Evolutionary conservation across 2,888 invertebrate species (phyloP), one percentile per base, ranked within the genome.

Genomic region (Drosophila pseudotalamancana): DNA sequence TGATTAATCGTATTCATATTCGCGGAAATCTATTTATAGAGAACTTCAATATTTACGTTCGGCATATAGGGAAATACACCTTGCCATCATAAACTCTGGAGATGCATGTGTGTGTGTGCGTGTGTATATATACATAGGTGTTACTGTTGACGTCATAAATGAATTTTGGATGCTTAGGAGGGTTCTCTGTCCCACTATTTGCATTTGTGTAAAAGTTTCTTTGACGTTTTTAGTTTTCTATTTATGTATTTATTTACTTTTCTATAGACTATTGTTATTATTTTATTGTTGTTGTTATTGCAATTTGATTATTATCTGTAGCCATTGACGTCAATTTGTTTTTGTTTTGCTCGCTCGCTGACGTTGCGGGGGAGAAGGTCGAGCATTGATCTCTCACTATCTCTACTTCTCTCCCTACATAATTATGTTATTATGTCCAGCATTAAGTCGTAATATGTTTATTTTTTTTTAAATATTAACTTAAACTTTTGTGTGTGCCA

Each of bases 261-360:
- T 46, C 5, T 23, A 8, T 48, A 9, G 25, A 14, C 11, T 21
- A 25, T 34, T 43, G 12, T 59, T n/a, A 8, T 21, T 40, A 19
- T 29, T 48, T n/a, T n/a, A n/a, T n/a, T n/a, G 5, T 49, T 60
- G 21, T 53, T 67, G 45, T 62, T 74, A 31, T 56, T 84, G 84
- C 67, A 70, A 56, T 77, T 84, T 69, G 69, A 71, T 63, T 78
- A 78, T 81, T 78, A 82, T 81, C 82, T 68, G 69, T 32, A 65
- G 42, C 60, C 59, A 75, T 75, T 87, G 82, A 81, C 87, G 82
- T 81, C 87, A 81, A 75, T 78, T 78, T 81, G 62, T 66, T 66
- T 76, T 66, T 79, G 77, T 77, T 69, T 42, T 57, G 48, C 16
- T 29, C 29, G 11, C n/a, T n/a, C 32, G 34, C 31, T 23, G 32